Evolutionary conservation across 2,888 invertebrate genomes (phyloP), one percentile per base, ranked within the genome.

Genomic region (Leptothorax acervorum): DNA sequence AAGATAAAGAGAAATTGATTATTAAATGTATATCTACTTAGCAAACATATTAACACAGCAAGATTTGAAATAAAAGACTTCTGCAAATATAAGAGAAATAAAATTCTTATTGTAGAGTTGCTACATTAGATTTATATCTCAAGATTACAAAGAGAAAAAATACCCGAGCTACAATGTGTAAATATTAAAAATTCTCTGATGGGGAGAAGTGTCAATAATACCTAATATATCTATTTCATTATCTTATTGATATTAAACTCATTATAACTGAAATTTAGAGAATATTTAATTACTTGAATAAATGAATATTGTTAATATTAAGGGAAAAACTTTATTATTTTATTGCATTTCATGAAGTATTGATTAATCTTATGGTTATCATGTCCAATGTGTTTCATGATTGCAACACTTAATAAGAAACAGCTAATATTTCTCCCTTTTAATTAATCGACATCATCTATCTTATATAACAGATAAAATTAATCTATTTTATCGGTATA

Each of bases 1-100:
- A 60, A 79, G 79, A 79, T 71, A 79, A 73, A 79, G 48, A 73
- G 4, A 18, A 62, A 60, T 48, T 70, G 55, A 78, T 68, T 68
- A 70, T 57, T 31, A 9, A 78, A 15, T 57, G 31, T 35, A 15
- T 18, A 53, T n/a, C 3, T 48, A 12, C 23, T 42, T 18, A 70
- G 5, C 1, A 57, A 45, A 57, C 31, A 8, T 53, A 31, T 76
- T 74, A 62, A 65, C 1, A n/a, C 55, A 45, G 45, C 51, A 70
- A 31, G 15, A 71, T 70, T 31, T 70, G 23, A 70, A 55, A 45
- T 57, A 42, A 39, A 51, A 76, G 28, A 15, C 18, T 65, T 28
- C 3, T 66, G 45, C 12, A 76, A 28, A 76, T 66, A 65, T 0
- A 42, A 39, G 18, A 68, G 66, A 53, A 76, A 53, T 53, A 78